Conservation (phyloP, 2,888 invertebrate species). For the Microplitis deprimator region DNA sequence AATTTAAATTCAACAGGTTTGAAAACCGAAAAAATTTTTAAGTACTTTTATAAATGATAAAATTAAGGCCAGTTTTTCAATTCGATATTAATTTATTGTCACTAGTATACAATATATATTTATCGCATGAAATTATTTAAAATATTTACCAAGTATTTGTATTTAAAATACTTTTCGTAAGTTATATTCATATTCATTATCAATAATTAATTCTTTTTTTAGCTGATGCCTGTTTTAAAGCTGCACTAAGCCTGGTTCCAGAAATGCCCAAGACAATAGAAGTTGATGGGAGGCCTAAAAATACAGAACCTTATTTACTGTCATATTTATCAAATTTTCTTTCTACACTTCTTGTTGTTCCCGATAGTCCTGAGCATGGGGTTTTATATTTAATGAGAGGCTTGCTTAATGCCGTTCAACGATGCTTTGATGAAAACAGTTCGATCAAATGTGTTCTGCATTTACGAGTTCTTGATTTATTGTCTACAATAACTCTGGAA, state of each 20-base stretch:
- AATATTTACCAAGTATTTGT: no score
- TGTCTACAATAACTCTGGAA: constrained; percentile 86
- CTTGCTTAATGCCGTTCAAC: constrained; percentile 85
- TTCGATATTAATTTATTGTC: no score
- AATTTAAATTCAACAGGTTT: no score
- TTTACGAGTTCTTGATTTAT: constrained; percentile 82
- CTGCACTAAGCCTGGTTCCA: constrained; percentile 84
- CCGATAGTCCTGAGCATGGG: constrained; percentile 90
- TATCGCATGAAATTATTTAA: no score
- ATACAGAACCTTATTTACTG: constrained; percentile 81
- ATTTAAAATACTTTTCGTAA: no score
- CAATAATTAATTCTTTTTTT: constrained; percentile 57
- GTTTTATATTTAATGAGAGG: constrained; percentile 86
- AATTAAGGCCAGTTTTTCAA: no score
- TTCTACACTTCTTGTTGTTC: constrained; percentile 87
- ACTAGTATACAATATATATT: no score
- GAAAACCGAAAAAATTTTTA: no score
- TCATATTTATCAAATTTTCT: constrained; percentile 84
- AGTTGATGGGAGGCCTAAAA: constrained; percentile 82
- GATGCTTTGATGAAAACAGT: constrained; percentile 80
- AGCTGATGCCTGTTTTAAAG: constrained; percentile 96
- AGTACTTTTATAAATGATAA: no score
- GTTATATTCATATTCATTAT: no score
- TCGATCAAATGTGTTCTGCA: constrained; percentile 80
- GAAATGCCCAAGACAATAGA: constrained; percentile 82